Evolutionary conservation across 2,113 vertebrate species (phyloP), one percentile per base, ranked within the genome.

Genomic region (Zapornia atra): DNA sequence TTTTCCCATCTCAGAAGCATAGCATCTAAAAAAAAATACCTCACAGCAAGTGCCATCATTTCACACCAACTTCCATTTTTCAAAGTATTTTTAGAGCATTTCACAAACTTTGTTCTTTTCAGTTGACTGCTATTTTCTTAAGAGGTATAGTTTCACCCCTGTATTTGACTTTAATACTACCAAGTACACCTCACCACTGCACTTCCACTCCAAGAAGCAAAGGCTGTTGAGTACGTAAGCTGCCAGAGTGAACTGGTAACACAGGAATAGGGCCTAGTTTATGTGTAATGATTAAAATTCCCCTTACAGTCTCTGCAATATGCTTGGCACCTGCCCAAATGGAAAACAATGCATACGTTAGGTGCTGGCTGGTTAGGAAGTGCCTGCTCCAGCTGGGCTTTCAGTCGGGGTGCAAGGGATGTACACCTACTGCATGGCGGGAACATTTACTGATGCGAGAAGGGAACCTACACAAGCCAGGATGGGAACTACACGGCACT

Each of bases 401-500:
- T 72, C 21, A 53, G 63, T 24, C 25, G 1, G 5, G 38, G 29
- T 20, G 18, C 60, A 75, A 85, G n/a, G n/a, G 56, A 10, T 36
- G 12, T 3, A 16, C 1, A 50, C 7, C 1, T 7, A 57, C 26
- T 5, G 11, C 18, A 7, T 2, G 4, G 59, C 13, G 3, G 12
- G 56, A 84, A 65, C 54, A n/a, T 13, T 26, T 11, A 36, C 6
- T 19, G 44, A 46, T 46, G 17, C 44, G 19, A 66, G 53, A 72
- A 79, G 34, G 29, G 20, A 82, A 68, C 26, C 21, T 71, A 2
- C 3, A 50, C 12, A 57, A 80, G 40, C 14, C 76, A 54, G 17
- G 8, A n/a, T 1, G 29, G 31, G 57, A 83, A 50, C 25, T 10
- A 59, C 72, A n/a, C 29, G 82, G 54, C 33, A 46, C 18, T 20